Base-by-base conservation (phyloP, 2,797 vertebrate species). In the Sebastes steindachneri region DNA sequence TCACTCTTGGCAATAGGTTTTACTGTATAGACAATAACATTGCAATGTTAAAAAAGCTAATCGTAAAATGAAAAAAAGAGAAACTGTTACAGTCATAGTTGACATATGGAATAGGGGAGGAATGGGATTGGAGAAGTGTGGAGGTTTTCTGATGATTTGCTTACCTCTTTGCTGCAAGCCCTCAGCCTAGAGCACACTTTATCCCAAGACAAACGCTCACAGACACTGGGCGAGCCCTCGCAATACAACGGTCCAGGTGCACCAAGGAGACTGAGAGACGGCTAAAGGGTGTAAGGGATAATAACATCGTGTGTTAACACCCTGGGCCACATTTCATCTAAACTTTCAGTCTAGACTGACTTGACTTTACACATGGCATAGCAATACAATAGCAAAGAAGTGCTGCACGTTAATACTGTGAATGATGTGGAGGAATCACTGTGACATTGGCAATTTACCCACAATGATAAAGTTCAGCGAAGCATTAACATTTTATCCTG, bases 281-380 rank as follows among this genome's bases (percentile, higher is more conserved):
- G 94, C 95, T 95, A 92, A 90, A 94, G 92, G 94, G 94, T 95
- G 89, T 89, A 92, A 95, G 92, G 92, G 88, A 95, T 90, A 95
- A 94, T 89, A 89, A 94, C 82, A 93, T 89, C 82, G 94, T 83
- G 90, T 83, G 77, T 96, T 95, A 95, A 93, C 83, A 93, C 91
- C 90, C 89, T 41, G 59, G 70, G 88, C 77, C 86, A 94, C 82
- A 92, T 80, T 90, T 89, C 62, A 92, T 77, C 31, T 15, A 87
- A 74, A 84, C 45, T 19, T 48, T 48, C 45, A 86, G 63, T 84
- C 82, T 80, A 75, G 77, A 82, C 67, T 88, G 68, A 85, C 65
- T 81, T 82, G 78, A 92, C 54, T 88, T 91, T 73, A 91, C 7
- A 89, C 76, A 93, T 66, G 75, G 70, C 31, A 91, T 68, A 67